Base-by-base conservation (phyloP, 2,797 vertebrate genomes). In the Myripristis murdjan region DNA sequence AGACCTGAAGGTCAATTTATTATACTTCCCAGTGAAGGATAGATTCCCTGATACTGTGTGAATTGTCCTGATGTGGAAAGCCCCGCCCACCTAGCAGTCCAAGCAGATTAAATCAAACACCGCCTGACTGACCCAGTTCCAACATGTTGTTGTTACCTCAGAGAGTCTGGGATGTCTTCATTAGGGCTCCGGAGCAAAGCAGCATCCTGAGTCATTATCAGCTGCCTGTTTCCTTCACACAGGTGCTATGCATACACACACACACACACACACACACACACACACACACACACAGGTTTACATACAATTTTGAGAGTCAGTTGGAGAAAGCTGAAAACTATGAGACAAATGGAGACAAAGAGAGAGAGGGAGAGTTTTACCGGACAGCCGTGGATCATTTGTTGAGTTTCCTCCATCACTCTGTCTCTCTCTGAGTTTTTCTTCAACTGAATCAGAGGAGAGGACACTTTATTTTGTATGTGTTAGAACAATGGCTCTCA, bases 91-190 rank as follows among this genome's bases (percentile, higher is more conserved):
- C 31, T 7, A 31, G 31, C 4, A 31, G 4, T 8, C 44, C 33
- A 18, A 62, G 7, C 11, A 68, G 11, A 18, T 12, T 0, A 1
- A 12, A 43, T 14, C 20, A 26, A 22, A 31, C 3, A 12, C 4
- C 31, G n/a, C n/a, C n/a, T n/a, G n/a, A n/a, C n/a, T n/a, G n/a
- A n/a, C n/a, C n/a, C n/a, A n/a, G n/a, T n/a, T n/a, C n/a, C n/a
- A n/a, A n/a, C n/a, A n/a, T n/a, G n/a, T n/a, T n/a, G n/a, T n/a
- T 8, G 6, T 84, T 91, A 97, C 97, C 95, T 96, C 79, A 95
- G 90, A 6, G 92, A 93, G 23, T 94, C 89, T 28, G 88, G 89
- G 12, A 94, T 87, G 75, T 93, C 89, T 33, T 94, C 90, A 70
- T 94, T 89, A 2, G 79, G 87, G 83, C 92, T 94, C 28, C 61